Conservation (phyloP, 2,797 vertebrate species). For the Sebastolobus alascanus region DNA sequence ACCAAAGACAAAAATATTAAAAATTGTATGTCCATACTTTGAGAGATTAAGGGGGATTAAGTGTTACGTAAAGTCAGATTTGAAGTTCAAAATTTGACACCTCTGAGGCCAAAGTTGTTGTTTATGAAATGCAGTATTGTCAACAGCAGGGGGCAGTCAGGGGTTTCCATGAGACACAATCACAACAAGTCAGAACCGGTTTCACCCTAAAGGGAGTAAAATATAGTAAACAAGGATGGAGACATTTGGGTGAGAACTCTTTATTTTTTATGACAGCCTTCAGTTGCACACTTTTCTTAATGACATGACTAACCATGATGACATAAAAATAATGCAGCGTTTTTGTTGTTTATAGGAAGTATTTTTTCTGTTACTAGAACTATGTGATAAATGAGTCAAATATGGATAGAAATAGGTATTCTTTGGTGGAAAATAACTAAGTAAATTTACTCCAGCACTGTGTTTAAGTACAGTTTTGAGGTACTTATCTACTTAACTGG, state of each 20-base stretch:
- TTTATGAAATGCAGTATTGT: background rate
- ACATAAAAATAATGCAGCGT: background rate
- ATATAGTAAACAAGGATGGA: conserved; percentile 14
- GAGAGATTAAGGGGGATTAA: background rate
- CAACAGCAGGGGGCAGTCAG: conserved; percentile 62
- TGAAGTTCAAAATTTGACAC: background rate
- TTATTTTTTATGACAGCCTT: no score
- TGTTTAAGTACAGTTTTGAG: background rate
- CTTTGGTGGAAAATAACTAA: background rate
- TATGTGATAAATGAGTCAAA: background rate
- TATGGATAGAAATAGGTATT: background rate
- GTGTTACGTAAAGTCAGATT: background rate
- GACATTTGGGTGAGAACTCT: conserved; percentile 11
- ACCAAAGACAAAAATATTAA: no score
- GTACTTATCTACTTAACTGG: background rate
- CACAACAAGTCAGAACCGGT: conserved; percentile 82
- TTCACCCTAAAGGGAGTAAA: conserved; percentile 34
- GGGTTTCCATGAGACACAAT: background rate
- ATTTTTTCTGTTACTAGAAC: background rate
- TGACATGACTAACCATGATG: background rate
- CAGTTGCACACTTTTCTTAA: background rate
- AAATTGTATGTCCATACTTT: background rate
- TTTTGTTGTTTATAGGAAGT: background rate
- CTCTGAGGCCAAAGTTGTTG: background rate
- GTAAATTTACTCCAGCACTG: background rate